Conservation (phyloP, 2,888 invertebrate species). For the Cordilura impudica region DNA sequence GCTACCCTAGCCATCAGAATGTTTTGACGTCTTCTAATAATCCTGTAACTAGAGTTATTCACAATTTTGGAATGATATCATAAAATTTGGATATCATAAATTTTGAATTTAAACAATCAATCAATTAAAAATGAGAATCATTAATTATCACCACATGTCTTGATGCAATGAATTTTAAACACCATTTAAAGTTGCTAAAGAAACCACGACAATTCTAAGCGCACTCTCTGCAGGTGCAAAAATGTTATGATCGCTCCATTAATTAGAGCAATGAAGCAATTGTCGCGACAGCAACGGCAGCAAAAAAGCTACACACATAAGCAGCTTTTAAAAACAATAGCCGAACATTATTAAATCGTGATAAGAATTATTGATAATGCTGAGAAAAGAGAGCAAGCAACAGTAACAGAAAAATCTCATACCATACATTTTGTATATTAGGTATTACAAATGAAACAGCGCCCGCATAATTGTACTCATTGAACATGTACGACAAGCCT, state of each 20-base stretch:
- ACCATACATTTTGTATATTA: conserved; percentile 33
- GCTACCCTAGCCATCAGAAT: no score
- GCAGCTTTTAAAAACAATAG: conserved; percentile 34
- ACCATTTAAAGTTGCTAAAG: conserved; percentile 17
- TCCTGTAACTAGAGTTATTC: no score
- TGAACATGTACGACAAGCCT: conserved; percentile 54
- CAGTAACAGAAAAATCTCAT: conserved; percentile 25
- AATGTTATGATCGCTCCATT: conserved; percentile 61
- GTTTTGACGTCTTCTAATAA: no score
- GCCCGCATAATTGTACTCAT: conserved; percentile 49
- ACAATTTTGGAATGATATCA: no score
- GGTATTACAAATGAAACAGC: conserved; percentile 60
- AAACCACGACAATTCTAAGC: conserved; percentile 59
- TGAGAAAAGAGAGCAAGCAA: background rate
- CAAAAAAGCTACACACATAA: conserved; percentile 36
- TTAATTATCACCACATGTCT: conserved; percentile 44
- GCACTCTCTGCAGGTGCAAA: conserved; percentile 64
- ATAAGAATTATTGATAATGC: conserved; percentile 41
- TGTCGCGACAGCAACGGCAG: conserved; percentile 44
- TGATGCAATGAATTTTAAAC: background rate
- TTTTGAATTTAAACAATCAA: no score
- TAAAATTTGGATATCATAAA: no score
- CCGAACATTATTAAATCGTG: conserved; percentile 52
- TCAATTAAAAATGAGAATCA: conserved; percentile 48
- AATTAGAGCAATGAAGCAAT: conserved; percentile 64